Evolutionary conservation across 1,140 invertebrate species (phyloP).

Genomic region (Philopotamus ludificatus): DNA sequence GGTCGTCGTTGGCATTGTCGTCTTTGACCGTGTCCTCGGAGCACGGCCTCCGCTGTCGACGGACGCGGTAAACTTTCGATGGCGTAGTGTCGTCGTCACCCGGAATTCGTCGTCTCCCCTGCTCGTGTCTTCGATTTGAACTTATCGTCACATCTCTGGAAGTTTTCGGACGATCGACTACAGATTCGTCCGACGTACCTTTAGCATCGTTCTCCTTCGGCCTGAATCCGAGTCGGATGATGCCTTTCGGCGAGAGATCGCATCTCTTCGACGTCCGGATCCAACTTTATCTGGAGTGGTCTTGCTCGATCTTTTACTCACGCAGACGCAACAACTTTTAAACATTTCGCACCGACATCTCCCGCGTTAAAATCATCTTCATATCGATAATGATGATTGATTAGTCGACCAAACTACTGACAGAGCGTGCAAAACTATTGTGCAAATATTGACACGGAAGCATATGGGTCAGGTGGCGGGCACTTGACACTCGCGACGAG

Average conservation of each 20-base stretch:
- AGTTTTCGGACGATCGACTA: neutral
- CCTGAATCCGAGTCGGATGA: no score
- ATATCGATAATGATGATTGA: neutral
- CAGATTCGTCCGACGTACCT: neutral
- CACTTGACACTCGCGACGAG: conserved; percentile 7
- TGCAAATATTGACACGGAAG: neutral
- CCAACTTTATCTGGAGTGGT: conserved; percentile 34
- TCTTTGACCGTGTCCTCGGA: conserved; percentile 32
- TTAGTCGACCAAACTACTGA: conserved; percentile 8
- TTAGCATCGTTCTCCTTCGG: neutral
- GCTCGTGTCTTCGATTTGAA: neutral
- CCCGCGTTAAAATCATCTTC: neutral
- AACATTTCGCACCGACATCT: conserved; percentile 47
- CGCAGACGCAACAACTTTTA: conserved; percentile 56
- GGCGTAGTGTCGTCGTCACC: conserved; percentile 28
- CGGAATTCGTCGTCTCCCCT: neutral
- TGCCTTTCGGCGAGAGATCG: no score
- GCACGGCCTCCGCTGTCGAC: conserved; percentile 25
- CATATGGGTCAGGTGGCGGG: neutral
- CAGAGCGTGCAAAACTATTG: conserved; percentile 3
- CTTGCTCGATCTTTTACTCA: conserved; percentile 46
- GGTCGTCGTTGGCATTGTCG: conserved; percentile 29
- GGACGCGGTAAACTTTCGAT: conserved; percentile 26
- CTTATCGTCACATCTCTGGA: conserved; percentile 25
- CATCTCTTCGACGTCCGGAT: neutral